These are phyloP conservation scores for Uloborus plumipes DNA, from an alignment of 2,888 invertebrate genomes.

Conservation along the genomic window DNA sequence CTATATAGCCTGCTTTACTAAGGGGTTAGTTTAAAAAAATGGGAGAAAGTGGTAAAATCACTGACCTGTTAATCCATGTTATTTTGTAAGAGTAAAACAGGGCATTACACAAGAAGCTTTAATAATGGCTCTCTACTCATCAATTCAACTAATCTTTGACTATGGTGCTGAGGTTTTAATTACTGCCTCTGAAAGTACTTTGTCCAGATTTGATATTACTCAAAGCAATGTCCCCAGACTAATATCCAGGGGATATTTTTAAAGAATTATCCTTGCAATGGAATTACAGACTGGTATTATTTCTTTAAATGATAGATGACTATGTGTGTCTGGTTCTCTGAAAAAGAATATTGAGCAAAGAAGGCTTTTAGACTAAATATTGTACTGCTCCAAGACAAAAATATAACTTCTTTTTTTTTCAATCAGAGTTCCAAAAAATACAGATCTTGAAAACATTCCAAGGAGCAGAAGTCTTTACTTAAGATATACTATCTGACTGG, in stretches of 20 bases:
- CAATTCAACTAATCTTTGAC: neutral
- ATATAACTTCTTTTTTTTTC: neutral
- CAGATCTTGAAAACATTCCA: neutral
- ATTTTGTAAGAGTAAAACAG: neutral
- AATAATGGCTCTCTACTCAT: neutral
- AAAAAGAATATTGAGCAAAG: neutral
- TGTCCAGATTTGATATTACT: neutral
- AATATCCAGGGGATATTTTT: neutral
- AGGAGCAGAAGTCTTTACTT: neutral
- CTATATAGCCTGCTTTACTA: neutral
- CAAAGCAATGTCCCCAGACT: constrained; percentile 5
- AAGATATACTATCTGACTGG: neutral
- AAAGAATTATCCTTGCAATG: neutral
- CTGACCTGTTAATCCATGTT: too few relatives aligned
- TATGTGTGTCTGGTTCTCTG: neutral
- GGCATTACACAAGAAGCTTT: neutral
- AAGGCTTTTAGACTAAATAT: neutral
- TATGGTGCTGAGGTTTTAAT: constrained; percentile 12
- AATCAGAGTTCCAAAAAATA: neutral
- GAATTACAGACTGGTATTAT: constrained; percentile 6
- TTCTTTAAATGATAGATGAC: constrained; percentile 1
- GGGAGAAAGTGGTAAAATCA: too few relatives aligned
- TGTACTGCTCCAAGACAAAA: neutral
- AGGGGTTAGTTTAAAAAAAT: too few relatives aligned
- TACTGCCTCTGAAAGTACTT: neutral